Evolutionary conservation across 2,113 vertebrate genomes (phyloP), one percentile per base, ranked within the genome.

Genomic region (Stercorarius parasiticus): DNA sequence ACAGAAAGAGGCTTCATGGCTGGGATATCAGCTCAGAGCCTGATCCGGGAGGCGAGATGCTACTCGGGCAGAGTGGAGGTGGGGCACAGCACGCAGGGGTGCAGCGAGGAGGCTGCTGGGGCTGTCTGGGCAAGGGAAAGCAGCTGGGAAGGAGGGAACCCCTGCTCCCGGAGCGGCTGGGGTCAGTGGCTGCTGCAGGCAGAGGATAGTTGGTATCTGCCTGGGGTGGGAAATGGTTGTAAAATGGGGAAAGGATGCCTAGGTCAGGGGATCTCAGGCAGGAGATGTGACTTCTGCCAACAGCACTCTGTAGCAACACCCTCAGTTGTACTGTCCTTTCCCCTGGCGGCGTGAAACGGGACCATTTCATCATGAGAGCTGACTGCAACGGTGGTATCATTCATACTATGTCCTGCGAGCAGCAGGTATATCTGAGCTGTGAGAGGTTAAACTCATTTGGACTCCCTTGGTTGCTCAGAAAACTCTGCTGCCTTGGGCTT

Each of bases 261-360:
- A 11, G n/a, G n/a, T 40, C 21, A 40, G 62, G 64, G 32, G 6
- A 26, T 79, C 7, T 79, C 49, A 38, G 22, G 16, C 16, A 15
- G 72, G 13, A 83, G 23, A 29, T 27, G 13, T 49, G 40, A 55
- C 26, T 74, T 76, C 55, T 84, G 56, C 62, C 18, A 26, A 13
- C 23, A 90, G 49, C 16, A 11, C 23, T 52, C 58, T 58, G 21
- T 42, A 42, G 19, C 30, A 43, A 49, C 53, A 58, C 30, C 14
- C 20, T 55, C 32, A 23, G 0, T 10, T 26, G 17, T 40, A 23
- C 27, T 21, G 20, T 49, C n/a, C 22, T 30, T 62, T 62, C 15
- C 38, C 59, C 40, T 49, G 30, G 4, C 15, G 0, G 1, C 0
- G 1, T 8, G 34, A 32, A 80, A 69, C 0, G 2, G 61, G 5